Evolutionary conservation across 2,797 vertebrate species (phyloP), one percentile per base, ranked within the genome.

Genomic region (Chaetodon trifasciatus): DNA sequence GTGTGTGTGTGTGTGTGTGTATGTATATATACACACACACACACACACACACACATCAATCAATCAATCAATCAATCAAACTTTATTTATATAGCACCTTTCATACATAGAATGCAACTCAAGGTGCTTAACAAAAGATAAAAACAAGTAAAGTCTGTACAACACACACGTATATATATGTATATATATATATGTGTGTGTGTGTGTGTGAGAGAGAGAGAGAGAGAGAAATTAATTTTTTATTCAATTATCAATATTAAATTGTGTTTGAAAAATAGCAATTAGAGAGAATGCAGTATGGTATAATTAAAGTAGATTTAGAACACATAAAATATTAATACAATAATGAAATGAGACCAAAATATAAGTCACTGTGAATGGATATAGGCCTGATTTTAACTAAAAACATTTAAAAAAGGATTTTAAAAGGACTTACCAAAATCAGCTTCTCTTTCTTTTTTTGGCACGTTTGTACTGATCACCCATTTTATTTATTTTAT

Each of bases 251-350:
- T 86, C 63, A 80, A 79, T 78, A 58, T 80, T 85, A 83, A 82
- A 82, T 65, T 78, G 65, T 42, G 56, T 74, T 81, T 79, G 39
- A 77, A 73, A 81, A 79, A 86, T 85, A 66, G 35, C 52, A 74
- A 77, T 86, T 70, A 74, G 8, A 80, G 58, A 75, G 24, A 83
- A 80, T 69, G 57, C 67, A 53, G 55, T 44, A 21, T 1, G 1
- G 21, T 58, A 46, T 74, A 52, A 83, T 85, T 75, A 73, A 83
- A 81, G 84, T 70, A 74, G 68, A 89, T 82, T 81, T 76, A 56
- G 53, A 74, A 58, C 50, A 32, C 60, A 76, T 89, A 0, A 79
- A 86, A 82, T 78, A 82, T 83, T 67, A 78, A 89, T 78, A 47
- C 9, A 79, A 47, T 44, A 58, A 70, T 67, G 19, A 83, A 73